A percentile compares a stretch with the other conserved stretches of the same genome.
These are phyloP conservation scores for Microtus montanus DNA, from an alignment of 2,113 vertebrate species.

Conservation along the genomic window DNA sequence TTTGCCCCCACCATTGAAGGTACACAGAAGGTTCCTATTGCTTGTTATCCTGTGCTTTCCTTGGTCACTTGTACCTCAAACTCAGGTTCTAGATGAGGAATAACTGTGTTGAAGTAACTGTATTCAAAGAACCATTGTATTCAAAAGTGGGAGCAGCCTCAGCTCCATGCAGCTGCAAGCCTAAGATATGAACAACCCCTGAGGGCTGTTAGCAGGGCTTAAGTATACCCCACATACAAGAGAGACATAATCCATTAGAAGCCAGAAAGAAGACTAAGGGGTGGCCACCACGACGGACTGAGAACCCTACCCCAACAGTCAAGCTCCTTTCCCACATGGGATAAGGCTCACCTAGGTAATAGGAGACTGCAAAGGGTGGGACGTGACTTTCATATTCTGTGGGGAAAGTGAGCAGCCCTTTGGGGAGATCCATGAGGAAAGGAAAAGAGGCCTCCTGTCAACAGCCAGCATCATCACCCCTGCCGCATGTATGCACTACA, in stretches of 20 bases:
- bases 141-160: not conserved
- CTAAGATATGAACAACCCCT: conserved; percentile 2
- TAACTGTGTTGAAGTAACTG: not conserved
- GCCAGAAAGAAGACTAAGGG: not conserved
- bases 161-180: not conserved
- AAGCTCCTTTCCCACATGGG: not conserved
- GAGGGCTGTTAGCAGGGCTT: not conserved
- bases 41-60: not conserved
- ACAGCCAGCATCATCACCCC: not conserved
- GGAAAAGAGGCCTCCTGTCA: not conserved
- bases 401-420: not conserved
- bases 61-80: not conserved
- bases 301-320: not conserved
- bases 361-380: not conserved
- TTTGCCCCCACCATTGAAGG: not conserved
- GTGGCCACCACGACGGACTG: not conserved
- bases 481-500: not conserved
- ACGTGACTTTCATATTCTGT: not conserved
- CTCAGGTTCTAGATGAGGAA: not conserved
- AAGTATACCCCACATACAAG: not conserved
- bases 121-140: not conserved
- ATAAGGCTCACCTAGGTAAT: not conserved
- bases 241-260: not conserved
- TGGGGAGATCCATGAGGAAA: not conserved
- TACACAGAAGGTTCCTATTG: not conserved